Evolutionary conservation across 2,888 invertebrate species (phyloP).

Genomic region (Auanema sp.): DNA sequence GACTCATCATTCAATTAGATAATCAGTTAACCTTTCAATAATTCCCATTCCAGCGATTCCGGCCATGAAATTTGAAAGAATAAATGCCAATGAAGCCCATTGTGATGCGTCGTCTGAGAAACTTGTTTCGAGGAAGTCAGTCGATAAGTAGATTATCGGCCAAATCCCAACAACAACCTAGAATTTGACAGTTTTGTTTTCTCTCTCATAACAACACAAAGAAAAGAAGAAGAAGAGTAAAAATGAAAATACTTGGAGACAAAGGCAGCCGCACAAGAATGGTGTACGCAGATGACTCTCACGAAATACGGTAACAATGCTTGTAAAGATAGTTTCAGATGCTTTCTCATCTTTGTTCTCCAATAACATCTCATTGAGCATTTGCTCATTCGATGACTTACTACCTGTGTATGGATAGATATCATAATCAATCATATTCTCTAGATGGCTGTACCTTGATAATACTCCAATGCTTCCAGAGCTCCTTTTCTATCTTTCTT

Average conservation of each 20-base stretch:
- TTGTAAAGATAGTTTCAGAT: background rate
- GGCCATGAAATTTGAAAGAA: slow-evolving; percentile 43
- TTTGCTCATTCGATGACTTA: slow-evolving; percentile 16
- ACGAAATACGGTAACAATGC: background rate
- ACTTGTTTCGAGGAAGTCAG: slow-evolving; percentile 17
- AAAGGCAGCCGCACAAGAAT: slow-evolving; percentile 1
- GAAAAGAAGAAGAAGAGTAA: background rate
- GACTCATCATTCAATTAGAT: background rate
- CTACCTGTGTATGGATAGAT: slow-evolving; percentile 13
- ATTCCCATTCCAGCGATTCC: slow-evolving; percentile 33
- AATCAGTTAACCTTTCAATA: slow-evolving; percentile 28
- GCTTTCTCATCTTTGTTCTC: slow-evolving; percentile 18
- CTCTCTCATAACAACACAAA: background rate
- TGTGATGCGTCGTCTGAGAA: slow-evolving; percentile 20
- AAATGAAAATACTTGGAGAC: background rate
- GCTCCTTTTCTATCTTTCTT: slow-evolving; percentile 1
- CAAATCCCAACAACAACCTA: slow-evolving; percentile 6
- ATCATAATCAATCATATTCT: background rate
- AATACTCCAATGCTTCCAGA: background rate
- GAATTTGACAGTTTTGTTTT: slow-evolving; percentile 1
- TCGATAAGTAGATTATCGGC: slow-evolving; percentile 22
- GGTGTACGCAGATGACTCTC: slow-evolving; percentile 1
- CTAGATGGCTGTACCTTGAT: background rate
- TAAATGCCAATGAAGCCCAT: slow-evolving; percentile 43
- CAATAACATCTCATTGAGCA: slow-evolving; percentile 40